A percentile compares a stretch with the other conserved stretches of the same genome.
Conservation (phyloP, 2,888 invertebrate genomes). For the Cacoxenus indagator region DNA sequence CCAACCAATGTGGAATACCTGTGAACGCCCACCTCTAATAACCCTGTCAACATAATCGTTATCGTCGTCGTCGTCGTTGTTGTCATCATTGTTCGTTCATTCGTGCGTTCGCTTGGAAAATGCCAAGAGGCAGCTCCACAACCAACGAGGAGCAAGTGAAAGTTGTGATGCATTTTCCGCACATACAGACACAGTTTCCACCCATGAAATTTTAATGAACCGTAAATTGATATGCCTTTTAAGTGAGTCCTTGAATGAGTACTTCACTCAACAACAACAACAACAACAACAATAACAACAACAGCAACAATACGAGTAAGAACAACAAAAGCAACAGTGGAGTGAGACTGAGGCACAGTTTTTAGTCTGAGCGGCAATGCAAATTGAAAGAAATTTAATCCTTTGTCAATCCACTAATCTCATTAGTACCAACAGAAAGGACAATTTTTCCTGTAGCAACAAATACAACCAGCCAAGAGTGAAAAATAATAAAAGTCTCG, state of each 20-base stretch:
- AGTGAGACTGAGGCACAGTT: background rate
- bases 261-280: background rate
- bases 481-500: too few species aligned
- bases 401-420: conserved; percentile 46
- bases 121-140: background rate
- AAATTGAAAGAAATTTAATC: conserved; percentile 45
- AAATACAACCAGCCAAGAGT: conserved; percentile 26
- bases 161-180: background rate
- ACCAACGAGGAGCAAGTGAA: background rate
- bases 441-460: conserved; percentile 53
- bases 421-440: conserved; percentile 6
- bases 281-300: background rate
- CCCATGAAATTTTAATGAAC: conserved; percentile 60
- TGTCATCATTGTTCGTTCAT: background rate
- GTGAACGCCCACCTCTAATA: background rate
- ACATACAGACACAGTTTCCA: background rate
- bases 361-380: conserved; percentile 32
- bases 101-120: background rate
- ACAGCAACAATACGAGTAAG: background rate
- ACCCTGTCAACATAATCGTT: background rate
- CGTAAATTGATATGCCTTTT: conserved; percentile 62
- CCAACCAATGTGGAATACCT: too few species aligned
- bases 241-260: conserved; percentile 29
- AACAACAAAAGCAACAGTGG: background rate
- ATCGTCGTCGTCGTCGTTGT: background rate